Conservation (phyloP, 2,888 invertebrate species). For the Malthinus flaveolus region DNA sequence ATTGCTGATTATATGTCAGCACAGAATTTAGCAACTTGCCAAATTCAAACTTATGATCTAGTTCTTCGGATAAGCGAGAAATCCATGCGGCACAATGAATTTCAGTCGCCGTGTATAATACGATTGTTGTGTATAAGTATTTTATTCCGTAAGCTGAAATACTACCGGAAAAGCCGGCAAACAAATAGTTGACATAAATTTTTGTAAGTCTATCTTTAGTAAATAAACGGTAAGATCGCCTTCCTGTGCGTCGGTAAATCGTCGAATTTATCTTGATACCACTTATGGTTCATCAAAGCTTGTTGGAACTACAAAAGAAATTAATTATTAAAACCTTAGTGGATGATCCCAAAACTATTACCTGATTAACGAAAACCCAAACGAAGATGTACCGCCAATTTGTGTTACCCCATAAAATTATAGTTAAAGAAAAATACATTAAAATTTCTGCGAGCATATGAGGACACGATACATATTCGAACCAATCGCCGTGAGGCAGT, state of each 20-base stretch:
- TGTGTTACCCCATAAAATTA: constrained; percentile 66
- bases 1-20: too few species aligned
- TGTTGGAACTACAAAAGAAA: constrained; percentile 50
- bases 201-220: too few species aligned
- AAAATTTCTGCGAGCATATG: constrained; percentile 58
- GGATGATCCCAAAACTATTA: neutral
- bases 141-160: too few species aligned
- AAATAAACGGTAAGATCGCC: constrained; percentile 72
- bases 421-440: constrained; percentile 49
- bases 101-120: too few species aligned
- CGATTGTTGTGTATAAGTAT: too few species aligned
- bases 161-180: too few species aligned
- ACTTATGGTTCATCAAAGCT: constrained; percentile 74
- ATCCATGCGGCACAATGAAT: too few species aligned
- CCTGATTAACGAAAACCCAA: constrained; percentile 83
- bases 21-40: too few species aligned
- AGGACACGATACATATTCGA: constrained; percentile 79
- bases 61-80: too few species aligned
- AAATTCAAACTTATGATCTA: too few species aligned
- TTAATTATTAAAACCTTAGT: neutral
- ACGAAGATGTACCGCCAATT: constrained; percentile 72
- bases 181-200: too few species aligned
- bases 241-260: constrained; percentile 74
- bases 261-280: constrained; percentile 78
- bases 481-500: constrained; percentile 77